Percentiles rank a stretch among this genome's conserved stretches.
phyloP scores from a whole-genome alignment of 2,888 invertebrate genomes.

The Xanthorhoe spadicearia region DNA sequence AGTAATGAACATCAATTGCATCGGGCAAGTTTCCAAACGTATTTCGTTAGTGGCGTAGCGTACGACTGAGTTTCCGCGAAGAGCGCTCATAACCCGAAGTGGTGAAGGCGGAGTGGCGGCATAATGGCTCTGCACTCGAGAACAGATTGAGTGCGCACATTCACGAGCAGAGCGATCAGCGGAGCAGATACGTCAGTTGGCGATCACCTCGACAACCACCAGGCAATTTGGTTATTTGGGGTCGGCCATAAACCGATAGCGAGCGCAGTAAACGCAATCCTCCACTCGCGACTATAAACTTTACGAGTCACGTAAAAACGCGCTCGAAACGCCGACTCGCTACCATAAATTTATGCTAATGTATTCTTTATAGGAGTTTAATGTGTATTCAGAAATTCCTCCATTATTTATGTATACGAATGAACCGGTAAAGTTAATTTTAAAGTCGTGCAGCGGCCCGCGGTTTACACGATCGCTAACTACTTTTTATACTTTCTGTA shows the following conservation, averaged over 20 bases:
- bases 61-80: slow-evolving; percentile 57
- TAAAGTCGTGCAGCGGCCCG: slow-evolving; percentile 78
- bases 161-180: slow-evolving; percentile 38
- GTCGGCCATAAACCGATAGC: slow-evolving; percentile 83
- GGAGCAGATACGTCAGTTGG: slow-evolving; percentile 35
- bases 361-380: slow-evolving; percentile 85
- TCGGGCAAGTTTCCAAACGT: slow-evolving; percentile 72
- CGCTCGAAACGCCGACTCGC: slow-evolving; percentile 82
- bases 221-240: slow-evolving; percentile 83
- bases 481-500: slow-evolving; percentile 67
- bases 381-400: slow-evolving; percentile 84
- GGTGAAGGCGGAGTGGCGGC: slow-evolving; percentile 51
- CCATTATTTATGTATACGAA: slow-evolving; percentile 84
- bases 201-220: slow-evolving; percentile 65
- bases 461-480: slow-evolving; percentile 70
- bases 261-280: slow-evolving; percentile 83
- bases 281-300: slow-evolving; percentile 84
- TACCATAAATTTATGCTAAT: slow-evolving; percentile 85
- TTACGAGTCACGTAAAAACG: slow-evolving; percentile 85
- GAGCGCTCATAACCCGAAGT: slow-evolving; percentile 59
- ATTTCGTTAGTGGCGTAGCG: slow-evolving; percentile 58
- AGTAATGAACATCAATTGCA: slow-evolving; percentile 69
- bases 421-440: slow-evolving; percentile 84
- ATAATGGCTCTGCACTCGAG: slow-evolving; percentile 57
- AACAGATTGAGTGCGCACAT: slow-evolving; percentile 50